These are phyloP conservation scores for Chelonus insularis DNA, from an alignment of 1,140 invertebrate genomes.

Conservation along the genomic window DNA sequence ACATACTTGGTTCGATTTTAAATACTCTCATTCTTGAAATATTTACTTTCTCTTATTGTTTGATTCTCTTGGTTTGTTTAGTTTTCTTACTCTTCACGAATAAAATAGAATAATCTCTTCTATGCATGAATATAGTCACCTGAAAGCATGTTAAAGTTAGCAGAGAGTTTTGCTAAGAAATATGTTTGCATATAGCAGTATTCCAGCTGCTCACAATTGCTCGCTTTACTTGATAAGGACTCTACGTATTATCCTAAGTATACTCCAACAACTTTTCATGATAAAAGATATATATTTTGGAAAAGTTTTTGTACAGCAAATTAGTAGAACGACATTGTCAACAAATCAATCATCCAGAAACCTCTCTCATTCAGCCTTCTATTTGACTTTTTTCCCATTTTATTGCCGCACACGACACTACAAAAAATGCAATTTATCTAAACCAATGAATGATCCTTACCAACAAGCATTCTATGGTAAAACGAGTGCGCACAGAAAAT, in stretches of 20 bases:
- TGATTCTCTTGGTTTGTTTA: neutral
- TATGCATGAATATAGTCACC: constrained; percentile 34
- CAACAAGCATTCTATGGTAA: neutral
- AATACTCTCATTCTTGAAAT: neutral
- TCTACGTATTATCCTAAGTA: neutral
- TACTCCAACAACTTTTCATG: neutral
- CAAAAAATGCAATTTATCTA: constrained; percentile 11
- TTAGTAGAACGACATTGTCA: too few relatives aligned
- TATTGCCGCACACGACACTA: too few relatives aligned
- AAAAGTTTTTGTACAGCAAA: too few relatives aligned
- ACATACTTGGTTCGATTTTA: too few relatives aligned
- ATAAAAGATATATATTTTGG: too few relatives aligned
- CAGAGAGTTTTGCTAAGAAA: constrained; percentile 35
- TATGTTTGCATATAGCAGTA: constrained; percentile 48
- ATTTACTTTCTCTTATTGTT: constrained; percentile 1
- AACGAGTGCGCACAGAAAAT: constrained; percentile 17
- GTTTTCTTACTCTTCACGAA: neutral
- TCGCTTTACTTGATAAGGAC: constrained; percentile 31
- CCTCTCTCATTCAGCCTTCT: too few relatives aligned
- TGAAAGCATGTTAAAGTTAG: constrained; percentile 33
- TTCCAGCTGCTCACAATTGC: constrained; percentile 42
- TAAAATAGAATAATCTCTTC: constrained; percentile 35
- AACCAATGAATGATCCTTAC: constrained; percentile 4
- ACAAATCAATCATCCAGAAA: too few relatives aligned
- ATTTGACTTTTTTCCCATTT: too few relatives aligned